A percentile compares a stretch with the other conserved stretches of the same genome.
Conservation (phyloP, 1,140 invertebrate genomes). For the Dryas iulia region DNA sequence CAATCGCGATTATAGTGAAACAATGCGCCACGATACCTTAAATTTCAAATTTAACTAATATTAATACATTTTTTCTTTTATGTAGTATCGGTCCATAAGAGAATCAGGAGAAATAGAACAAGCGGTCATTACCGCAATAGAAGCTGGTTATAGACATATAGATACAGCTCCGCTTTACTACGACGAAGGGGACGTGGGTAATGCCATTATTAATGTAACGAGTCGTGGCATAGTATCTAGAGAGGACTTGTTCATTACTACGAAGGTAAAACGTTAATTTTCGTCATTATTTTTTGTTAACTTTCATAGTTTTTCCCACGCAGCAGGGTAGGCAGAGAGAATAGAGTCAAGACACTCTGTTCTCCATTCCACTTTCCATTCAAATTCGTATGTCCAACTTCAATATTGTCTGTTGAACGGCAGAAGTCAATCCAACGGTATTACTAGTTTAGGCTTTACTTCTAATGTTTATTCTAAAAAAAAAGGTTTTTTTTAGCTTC, state of each 20-base stretch:
- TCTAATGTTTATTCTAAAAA: no score
- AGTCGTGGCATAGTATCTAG: slow-evolving; percentile 86
- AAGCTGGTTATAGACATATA: slow-evolving; percentile 92
- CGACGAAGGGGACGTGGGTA: slow-evolving; percentile 92
- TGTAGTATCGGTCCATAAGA: background rate
- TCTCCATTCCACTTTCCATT: no score
- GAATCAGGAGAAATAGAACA: slow-evolving; percentile 32
- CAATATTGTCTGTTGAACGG: no score
- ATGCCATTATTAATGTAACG: slow-evolving; percentile 86
- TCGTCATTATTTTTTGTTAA: background rate
- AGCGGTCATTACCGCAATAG: slow-evolving; percentile 82
- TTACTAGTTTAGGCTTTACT: no score
- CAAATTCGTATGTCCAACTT: no score
- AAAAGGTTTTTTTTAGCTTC: no score
- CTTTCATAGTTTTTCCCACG: no score
- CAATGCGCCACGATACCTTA: no score
- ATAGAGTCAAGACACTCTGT: no score
- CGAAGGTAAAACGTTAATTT: slow-evolving; percentile 81
- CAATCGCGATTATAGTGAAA: no score
- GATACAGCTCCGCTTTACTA: slow-evolving; percentile 88
- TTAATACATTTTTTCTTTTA: background rate
- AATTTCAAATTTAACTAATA: background rate
- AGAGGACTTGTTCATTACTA: slow-evolving; percentile 92
- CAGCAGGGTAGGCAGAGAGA: no score
- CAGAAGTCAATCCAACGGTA: no score